Base-by-base conservation (phyloP, 2,888 invertebrate species). In the Brachypalpus laphriformis region DNA sequence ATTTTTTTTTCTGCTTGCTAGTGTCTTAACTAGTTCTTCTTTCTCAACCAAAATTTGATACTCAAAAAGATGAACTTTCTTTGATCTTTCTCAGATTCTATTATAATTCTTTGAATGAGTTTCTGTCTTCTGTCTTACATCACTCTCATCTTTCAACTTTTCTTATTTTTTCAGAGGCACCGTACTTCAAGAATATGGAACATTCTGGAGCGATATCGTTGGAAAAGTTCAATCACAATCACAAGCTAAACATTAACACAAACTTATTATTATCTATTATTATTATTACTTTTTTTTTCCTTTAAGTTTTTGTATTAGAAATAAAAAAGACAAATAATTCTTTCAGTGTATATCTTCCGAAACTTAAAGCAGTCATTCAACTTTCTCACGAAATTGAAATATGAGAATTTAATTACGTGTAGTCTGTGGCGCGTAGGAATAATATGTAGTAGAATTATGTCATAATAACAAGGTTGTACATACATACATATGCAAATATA, bases 151-250 rank as follows among this genome's bases (percentile, higher is more conserved):
- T n/a, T n/a, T n/a, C n/a, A n/a, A 25, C 16, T 54, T 54, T 57
- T 25, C 51, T 56, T 68, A 42, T 71, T 47, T 71, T 94, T 94
- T 42, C 94, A 96, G 96, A 49, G 96, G 96, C 56, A 95, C 96
- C 3, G 94, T 96, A 18, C 91, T 96, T 88, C 95, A 96, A 91
- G 94, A 95, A 88, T 96, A 96, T 90, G 94, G 94, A 61, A 95
- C 94, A 5, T 96, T 95, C 91, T 96, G 96, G 96, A 93, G 95
- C 22, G 94, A 95, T 87, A 91, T 95, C 40, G 92, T 95, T 51
- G 94, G 94, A 3, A 93, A 94, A 86, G 89, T 91, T 40, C 87
- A 89, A 45, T 65, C 77, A 2, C 3, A 25, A 25, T 2, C n/a
- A 0, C 63, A 40, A 59, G 22, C 18, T 3, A 68, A 61, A 56